These are phyloP conservation scores for Macrotis lagotis DNA, from an alignment of 2,113 vertebrate genomes.

Conservation along the genomic window DNA sequence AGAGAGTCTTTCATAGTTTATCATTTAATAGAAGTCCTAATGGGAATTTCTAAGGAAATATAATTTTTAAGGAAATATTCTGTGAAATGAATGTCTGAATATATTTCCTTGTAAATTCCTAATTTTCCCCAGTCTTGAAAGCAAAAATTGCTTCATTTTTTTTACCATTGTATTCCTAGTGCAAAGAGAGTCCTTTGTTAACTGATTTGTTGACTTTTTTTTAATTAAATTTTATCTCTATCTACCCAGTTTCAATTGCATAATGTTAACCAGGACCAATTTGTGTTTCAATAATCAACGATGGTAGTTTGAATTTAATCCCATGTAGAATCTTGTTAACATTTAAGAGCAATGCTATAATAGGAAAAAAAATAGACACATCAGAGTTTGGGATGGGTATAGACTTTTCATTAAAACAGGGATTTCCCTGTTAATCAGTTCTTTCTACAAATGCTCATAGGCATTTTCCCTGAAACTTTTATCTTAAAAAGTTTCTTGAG, in stretches of 20 bases:
- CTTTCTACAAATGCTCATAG: neutral
- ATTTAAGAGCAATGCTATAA: neutral
- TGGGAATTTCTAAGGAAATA: too few species aligned
- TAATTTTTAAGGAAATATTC: too few species aligned
- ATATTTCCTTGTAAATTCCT: neutral
- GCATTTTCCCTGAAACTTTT: neutral
- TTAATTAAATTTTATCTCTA: too few species aligned
- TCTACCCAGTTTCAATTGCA: rapidly evolving
- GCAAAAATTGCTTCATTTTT: neutral
- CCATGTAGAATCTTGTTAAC: neutral
- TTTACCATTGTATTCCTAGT: neutral
- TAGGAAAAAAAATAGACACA: neutral
- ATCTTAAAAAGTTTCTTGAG: neutral
- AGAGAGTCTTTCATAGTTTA: too few species aligned
- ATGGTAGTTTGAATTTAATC: neutral
- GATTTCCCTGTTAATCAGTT: neutral
- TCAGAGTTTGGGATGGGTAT: neutral
- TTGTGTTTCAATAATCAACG: neutral
- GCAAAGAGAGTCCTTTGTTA: neutral
- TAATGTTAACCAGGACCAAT: rapidly evolving
- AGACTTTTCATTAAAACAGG: neutral
- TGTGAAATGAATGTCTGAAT: too few species aligned
- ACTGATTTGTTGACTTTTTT: neutral
- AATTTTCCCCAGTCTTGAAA: neutral
- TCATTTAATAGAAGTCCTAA: too few species aligned